A percentile compares a stretch with the other conserved stretches of the same genome.
phyloP scores from a whole-genome alignment of 2,113 vertebrate genomes.

The Dicrurus megarhynchus region DNA sequence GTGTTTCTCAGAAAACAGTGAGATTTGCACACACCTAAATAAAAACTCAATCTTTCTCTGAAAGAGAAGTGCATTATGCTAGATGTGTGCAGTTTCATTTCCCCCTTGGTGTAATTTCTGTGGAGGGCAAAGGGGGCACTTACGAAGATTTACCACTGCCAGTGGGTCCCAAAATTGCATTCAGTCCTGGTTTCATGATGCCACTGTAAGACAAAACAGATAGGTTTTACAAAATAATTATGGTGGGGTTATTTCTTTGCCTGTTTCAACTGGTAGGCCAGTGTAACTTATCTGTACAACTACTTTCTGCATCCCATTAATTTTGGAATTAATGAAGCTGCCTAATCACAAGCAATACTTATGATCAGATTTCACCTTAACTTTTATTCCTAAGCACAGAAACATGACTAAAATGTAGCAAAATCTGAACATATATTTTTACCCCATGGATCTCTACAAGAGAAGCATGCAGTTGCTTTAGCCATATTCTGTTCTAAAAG shows the following conservation, averaged over 20 bases:
- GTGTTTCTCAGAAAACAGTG: neutral
- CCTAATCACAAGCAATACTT: neutral
- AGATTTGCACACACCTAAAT: neutral
- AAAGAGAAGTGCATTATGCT: neutral
- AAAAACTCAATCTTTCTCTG: neutral
- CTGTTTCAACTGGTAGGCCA: neutral
- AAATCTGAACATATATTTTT: neutral
- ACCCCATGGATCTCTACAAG: neutral
- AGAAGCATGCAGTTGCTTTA: neutral
- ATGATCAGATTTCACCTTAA: neutral
- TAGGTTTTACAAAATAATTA: neutral
- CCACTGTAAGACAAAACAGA: conserved; percentile 78
- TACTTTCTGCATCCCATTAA: neutral
- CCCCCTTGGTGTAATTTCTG: neutral
- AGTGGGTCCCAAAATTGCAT: conserved; percentile 93
- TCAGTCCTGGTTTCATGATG: conserved; percentile 94
- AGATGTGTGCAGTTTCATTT: neutral
- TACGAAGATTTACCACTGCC: conserved; percentile 97
- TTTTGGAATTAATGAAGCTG: neutral
- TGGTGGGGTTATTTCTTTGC: neutral
- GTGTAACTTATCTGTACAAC: neutral
- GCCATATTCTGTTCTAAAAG: neutral
- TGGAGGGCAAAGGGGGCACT: conserved; percentile 62
- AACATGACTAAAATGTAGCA: neutral
- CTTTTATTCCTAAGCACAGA: neutral